phyloP scores from a whole-genome alignment of 2,888 invertebrate species.

The Torymus aiolomorphi region DNA sequence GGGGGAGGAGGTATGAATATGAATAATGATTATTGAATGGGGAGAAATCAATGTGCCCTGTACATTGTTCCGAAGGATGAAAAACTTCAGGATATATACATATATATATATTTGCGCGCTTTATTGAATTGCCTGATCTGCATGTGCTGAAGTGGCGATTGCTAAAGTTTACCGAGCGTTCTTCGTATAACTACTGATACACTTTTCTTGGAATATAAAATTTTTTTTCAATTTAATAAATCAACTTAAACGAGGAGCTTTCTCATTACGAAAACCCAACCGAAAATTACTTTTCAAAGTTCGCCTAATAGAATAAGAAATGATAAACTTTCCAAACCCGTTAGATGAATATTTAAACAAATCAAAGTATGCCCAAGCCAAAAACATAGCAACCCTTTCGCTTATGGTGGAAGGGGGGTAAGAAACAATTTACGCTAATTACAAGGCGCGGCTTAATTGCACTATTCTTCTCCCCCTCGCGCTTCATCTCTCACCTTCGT shows the following conservation, averaged over 20 bases:
- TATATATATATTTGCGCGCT: neutral
- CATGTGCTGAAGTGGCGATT: constrained; percentile 7
- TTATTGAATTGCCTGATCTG: neutral
- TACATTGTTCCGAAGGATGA: constrained; percentile 33
- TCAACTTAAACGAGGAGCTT: no score
- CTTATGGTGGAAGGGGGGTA: no score
- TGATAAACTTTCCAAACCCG: constrained; percentile 22
- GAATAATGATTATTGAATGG: constrained; percentile 59
- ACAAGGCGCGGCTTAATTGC: constrained; percentile 71
- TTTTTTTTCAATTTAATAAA: no score
- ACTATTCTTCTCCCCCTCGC: constrained; percentile 53
- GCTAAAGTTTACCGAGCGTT: neutral
- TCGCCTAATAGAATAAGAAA: neutral
- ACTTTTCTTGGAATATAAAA: no score
- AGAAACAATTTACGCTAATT: constrained; percentile 75
- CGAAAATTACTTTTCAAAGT: constrained; percentile 17
- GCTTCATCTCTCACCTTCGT: neutral
- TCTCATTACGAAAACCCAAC: neutral
- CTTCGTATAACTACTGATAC: no score
- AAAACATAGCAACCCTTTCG: constrained; percentile 5
- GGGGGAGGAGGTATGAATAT: constrained; percentile 48
- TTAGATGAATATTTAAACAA: constrained; percentile 33
- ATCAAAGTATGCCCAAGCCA: constrained; percentile 20
- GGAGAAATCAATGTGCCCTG: constrained; percentile 52
- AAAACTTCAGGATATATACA: constrained; percentile 27